Evolutionary conservation across 2,113 vertebrate species (phyloP), one percentile per base, ranked within the genome.

Genomic region (Zosterops borbonicus): DNA sequence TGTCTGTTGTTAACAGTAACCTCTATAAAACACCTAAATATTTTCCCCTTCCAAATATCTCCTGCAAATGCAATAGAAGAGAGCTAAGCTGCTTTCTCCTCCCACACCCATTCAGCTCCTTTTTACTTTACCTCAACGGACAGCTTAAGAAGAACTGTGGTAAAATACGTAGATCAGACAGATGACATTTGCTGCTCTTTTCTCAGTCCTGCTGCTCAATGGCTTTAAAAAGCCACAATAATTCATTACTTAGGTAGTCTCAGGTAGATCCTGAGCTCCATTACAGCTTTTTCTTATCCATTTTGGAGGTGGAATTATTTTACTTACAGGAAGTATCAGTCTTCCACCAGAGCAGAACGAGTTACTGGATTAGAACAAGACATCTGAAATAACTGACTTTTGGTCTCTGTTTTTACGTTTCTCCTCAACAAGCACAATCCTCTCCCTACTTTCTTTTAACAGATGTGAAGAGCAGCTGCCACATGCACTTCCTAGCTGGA

Each of bases 181-280:
- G 87, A 95, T 77, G 85, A 93, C 55, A 85, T 83, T 83, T 70
- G 78, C 68, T 95, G 93, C 60, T 95, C 95, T 95, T 95, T 94
- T 91, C 87, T 80, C 84, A 92, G 22, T 77, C 29, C 67, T 80
- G 82, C 42, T 94, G 78, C 85, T 95, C 75, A 80, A 22, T 24
- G 85, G 63, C 73, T 93, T 92, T 60, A 22, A 91, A 82, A 95
- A 93, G 63, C 20, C 81, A 55, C 1, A 4, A 27, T 42, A 80
- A 87, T 80, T 74, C 79, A 59, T 42, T 55, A 33, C 35, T 67
- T 67, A 39, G 71, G 41, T 46, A 88, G 47, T 59, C 13, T 28
- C 85, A 70, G 67, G 68, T 44, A 69, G 33, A 68, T 50, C 25
- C 55, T 52, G 5, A 9, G 33, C 82, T 55, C 39, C 17, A n/a